Evolutionary conservation across 2,888 invertebrate genomes (phyloP).

Genomic region (Nomada goodeniana): DNA sequence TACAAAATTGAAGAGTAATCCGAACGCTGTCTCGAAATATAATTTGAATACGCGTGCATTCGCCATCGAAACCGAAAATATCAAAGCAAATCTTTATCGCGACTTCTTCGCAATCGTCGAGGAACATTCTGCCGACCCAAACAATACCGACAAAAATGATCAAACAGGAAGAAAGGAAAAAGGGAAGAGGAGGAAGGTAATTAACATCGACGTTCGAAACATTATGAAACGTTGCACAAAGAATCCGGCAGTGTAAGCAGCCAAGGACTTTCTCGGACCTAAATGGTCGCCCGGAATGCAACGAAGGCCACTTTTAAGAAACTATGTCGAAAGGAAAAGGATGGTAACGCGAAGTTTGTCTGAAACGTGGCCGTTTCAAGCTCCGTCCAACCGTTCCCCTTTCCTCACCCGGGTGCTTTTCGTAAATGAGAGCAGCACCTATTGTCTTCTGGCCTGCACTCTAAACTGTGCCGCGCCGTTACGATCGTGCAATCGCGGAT

Average conservation of each 20-base stretch:
- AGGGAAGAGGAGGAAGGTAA: not conserved
- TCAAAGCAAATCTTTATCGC: too few species aligned
- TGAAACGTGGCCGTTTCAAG: constrained; percentile 30
- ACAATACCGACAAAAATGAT: not conserved
- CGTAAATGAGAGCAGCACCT: constrained; percentile 46
- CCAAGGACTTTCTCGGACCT: constrained; percentile 13
- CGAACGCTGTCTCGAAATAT: too few species aligned
- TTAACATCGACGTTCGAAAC: constrained; percentile 5
- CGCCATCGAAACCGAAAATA: too few species aligned
- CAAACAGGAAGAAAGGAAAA: not conserved
- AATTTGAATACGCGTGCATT: too few species aligned
- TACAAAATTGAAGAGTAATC: too few species aligned
- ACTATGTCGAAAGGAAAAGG: constrained; percentile 19
- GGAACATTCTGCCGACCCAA: not conserved
- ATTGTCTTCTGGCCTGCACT: constrained; percentile 46
- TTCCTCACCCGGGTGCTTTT: constrained; percentile 26
- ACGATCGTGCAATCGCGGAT: constrained; percentile 36
- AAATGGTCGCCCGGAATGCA: constrained; percentile 31
- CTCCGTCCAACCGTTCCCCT: not conserved
- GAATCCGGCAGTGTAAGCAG: constrained; percentile 7
- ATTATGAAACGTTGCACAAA: constrained; percentile 7
- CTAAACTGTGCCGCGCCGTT: constrained; percentile 47
- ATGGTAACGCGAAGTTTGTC: constrained; percentile 34
- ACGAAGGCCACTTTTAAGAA: constrained; percentile 50
- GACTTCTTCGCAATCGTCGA: not conserved